Conservation (phyloP, 2,888 invertebrate species). For the Cerastis leucographa region DNA sequence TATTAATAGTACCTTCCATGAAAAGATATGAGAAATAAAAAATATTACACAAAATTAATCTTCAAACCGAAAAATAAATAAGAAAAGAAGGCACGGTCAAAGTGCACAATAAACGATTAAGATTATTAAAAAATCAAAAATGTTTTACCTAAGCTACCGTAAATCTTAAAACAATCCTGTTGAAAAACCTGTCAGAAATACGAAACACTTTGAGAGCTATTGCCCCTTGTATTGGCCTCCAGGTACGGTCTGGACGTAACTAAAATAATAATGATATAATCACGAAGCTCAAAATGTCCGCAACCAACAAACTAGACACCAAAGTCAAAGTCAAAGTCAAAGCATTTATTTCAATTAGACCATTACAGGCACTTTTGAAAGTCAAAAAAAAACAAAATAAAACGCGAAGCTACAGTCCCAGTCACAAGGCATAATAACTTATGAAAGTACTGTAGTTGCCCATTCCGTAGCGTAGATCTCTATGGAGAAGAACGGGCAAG, state of each 20-base stretch:
- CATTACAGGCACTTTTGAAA: no score
- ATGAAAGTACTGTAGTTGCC: no score
- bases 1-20: neutral
- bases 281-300: slow-evolving; percentile 21
- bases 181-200: neutral
- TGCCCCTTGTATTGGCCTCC: neutral
- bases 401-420: no score
- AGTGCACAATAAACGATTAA: neutral
- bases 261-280: neutral
- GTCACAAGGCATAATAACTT: no score
- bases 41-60: neutral
- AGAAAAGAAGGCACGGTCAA: neutral
- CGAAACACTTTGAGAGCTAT: neutral
- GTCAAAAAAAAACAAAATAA: no score
- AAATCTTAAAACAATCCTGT: neutral
- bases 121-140: neutral
- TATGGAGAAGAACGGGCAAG: no score
- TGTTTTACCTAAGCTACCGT: neutral
- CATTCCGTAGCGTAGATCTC: no score
- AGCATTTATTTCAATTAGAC: no score
- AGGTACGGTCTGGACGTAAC: neutral
- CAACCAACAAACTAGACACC: slow-evolving; percentile 28
- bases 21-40: neutral
- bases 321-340: no score
- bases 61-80: neutral